phyloP scores from a whole-genome alignment of 1,140 invertebrate species.

The Bombyx mori region ASM3026992v2 NC_085111.1:8986001-8986500 shows the following conservation, averaged over 20 bases:
- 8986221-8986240: constrained; percentile 67
- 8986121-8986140: too few relatives aligned
- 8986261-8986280: constrained; percentile 21
- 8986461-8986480: background rate
- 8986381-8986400: constrained; percentile 9
- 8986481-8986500: too few relatives aligned
- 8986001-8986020: too few relatives aligned
- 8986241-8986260: constrained; percentile 61
- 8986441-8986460: background rate
- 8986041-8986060: too few relatives aligned
- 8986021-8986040: too few relatives aligned
- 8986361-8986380: constrained; percentile 14
- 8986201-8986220: constrained; percentile 65
- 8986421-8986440: background rate
- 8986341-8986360: constrained; percentile 10
- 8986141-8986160: constrained; percentile 31
- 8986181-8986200: constrained; percentile 54
- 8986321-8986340: constrained; percentile 31
- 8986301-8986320: constrained; percentile 16
- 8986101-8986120: too few relatives aligned
- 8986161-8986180: constrained; percentile 38
- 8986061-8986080: too few relatives aligned
- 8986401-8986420: constrained; percentile 5
- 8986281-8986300: constrained; percentile 28
- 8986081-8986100: too few relatives aligned